phyloP scores from a whole-genome alignment of 2,797 vertebrate genomes.

The Spondyliosoma cantharus region DNA sequence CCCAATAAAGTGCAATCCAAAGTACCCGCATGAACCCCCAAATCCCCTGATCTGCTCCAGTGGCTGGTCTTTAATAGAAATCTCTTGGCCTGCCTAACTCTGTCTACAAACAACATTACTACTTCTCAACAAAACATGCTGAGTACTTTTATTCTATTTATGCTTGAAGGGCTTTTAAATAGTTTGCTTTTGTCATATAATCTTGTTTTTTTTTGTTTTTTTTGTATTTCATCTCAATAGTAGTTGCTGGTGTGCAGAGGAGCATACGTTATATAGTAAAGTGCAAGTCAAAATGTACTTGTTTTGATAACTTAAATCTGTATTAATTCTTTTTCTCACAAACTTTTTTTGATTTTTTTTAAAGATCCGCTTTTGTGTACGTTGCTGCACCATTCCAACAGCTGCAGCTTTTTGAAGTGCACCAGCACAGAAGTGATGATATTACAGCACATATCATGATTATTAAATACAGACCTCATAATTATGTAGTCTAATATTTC shows the following conservation, averaged over 20 bases:
- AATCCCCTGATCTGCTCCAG: conserved; percentile 40
- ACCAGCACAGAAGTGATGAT: conserved; percentile 1
- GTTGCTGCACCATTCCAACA: not conserved
- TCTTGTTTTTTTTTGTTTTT: not conserved
- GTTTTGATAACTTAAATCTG: not conserved
- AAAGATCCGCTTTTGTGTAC: not conserved
- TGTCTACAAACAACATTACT: conserved; percentile 36
- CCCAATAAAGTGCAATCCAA: conserved; percentile 57
- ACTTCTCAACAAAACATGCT: conserved; percentile 26
- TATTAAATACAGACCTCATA: not conserved
- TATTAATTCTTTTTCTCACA: not conserved
- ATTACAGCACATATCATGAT: not conserved
- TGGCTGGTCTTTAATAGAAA: conserved; percentile 27
- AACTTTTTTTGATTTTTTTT: not conserved
- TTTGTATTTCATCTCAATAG: conserved; percentile 6
- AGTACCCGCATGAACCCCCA: conserved; percentile 38
- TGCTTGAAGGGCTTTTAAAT: not conserved
- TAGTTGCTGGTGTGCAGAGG: not conserved
- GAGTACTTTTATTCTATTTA: conserved; percentile 6
- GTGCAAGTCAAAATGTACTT: not conserved
- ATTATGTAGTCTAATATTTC: not conserved
- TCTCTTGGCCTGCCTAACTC: conserved; percentile 31
- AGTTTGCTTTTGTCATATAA: conserved; percentile 9
- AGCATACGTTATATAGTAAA: not conserved
- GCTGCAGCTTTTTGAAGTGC: conserved; percentile 8